Percentiles rank a stretch among this genome's conserved stretches.
Conservation (phyloP, 2,888 invertebrate genomes). For the Emmelina monodactyla region DNA sequence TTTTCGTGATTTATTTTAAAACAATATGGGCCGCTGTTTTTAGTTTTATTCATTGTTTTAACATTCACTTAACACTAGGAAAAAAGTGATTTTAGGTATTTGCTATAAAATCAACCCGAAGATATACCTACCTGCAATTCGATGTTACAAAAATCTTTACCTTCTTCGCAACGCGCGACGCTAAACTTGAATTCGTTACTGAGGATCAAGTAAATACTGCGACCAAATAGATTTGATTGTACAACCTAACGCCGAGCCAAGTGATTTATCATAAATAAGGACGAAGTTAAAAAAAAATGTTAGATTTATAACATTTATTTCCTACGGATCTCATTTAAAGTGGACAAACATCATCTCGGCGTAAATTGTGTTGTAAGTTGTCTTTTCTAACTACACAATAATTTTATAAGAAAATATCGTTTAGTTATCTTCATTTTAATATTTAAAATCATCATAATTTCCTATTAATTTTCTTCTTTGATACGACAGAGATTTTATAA, state of each 20-base stretch:
- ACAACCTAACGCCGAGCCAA: background rate
- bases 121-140: background rate
- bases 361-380: no score
- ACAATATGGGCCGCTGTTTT: background rate
- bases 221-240: background rate
- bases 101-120: background rate
- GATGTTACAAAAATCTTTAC: constrained; percentile 11
- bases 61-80: background rate
- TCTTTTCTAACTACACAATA: no score
- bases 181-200: constrained; percentile 58
- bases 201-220: background rate
- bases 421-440: no score
- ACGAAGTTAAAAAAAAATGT: no score
- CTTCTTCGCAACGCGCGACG: constrained; percentile 36
- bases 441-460: no score
- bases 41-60: background rate
- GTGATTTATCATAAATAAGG: background rate
- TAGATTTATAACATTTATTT: no score
- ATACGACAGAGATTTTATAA: no score
- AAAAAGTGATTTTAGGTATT: background rate
- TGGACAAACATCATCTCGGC: no score
- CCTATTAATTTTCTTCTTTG: no score
- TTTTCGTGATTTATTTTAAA: background rate
- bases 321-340: no score
- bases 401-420: no score